phyloP scores from a whole-genome alignment of 2,113 vertebrate genomes.

The Glareola pratincola region DNA sequence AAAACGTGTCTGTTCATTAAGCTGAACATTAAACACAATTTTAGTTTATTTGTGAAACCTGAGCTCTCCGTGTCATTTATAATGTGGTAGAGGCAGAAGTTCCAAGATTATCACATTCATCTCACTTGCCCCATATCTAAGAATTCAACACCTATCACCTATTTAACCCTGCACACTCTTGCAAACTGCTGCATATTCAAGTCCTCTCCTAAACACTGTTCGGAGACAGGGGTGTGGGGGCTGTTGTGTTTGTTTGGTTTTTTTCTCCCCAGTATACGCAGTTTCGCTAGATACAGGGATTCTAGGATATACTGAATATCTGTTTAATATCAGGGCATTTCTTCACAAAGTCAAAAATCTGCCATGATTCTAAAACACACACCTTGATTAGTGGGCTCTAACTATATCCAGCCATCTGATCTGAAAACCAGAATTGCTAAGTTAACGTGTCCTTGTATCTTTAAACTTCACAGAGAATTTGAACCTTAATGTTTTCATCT shows the following conservation, averaged over 20 bases:
- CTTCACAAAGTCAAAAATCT: not conserved
- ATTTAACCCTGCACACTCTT: not conserved
- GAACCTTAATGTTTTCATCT: not conserved
- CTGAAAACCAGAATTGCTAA: not conserved
- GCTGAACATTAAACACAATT: not conserved
- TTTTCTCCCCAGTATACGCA: not conserved
- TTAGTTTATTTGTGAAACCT: not conserved
- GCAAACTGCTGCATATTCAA: not conserved
- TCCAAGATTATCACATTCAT: not conserved
- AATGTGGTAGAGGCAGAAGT: not conserved
- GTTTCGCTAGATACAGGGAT: not conserved
- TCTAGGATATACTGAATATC: not conserved
- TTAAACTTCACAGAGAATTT: not conserved
- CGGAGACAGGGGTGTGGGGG: rapidly evolving
- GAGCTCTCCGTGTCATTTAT: not conserved
- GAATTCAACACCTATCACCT: not conserved
- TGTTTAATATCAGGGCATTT: not conserved
- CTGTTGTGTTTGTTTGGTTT: too few relatives aligned
- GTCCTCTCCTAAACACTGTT: not conserved
- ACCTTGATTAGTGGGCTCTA: not conserved
- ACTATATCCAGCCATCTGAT: not conserved
- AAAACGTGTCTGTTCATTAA: not conserved
- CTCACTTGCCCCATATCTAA: rapidly evolving
- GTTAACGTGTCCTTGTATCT: not conserved
- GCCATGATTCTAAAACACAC: not conserved